Conservation (phyloP, 2,888 invertebrate genomes). For the Onchidella celtica region DNA sequence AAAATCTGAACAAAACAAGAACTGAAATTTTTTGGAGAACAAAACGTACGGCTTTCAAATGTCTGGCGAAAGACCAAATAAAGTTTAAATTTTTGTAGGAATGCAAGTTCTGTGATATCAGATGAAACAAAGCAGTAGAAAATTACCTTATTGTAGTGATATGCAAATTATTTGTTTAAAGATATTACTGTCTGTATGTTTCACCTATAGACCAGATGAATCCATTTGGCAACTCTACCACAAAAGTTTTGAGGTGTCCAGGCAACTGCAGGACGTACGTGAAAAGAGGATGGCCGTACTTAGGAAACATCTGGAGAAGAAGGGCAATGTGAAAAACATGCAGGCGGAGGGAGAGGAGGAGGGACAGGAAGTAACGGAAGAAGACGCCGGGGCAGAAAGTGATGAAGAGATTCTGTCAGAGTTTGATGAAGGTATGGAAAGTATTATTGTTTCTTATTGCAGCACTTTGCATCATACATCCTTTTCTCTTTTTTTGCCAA, state of each 20-base stretch:
- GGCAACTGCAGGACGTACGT: background rate
- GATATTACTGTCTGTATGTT: too few relatives aligned
- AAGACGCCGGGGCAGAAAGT: background rate
- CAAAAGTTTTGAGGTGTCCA: background rate
- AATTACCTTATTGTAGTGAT: too few relatives aligned
- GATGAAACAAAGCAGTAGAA: too few relatives aligned
- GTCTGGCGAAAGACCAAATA: too few relatives aligned
- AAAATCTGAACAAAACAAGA: too few relatives aligned
- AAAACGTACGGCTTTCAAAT: too few relatives aligned
- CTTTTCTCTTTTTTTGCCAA: too few relatives aligned
- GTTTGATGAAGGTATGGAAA: conserved; percentile 35
- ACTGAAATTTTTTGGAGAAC: too few relatives aligned
- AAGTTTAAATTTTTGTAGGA: too few relatives aligned
- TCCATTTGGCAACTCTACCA: conserved; percentile 8
- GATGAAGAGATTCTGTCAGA: conserved; percentile 46
- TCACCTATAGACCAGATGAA: conserved; percentile 14
- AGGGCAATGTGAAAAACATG: background rate
- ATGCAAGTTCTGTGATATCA: too few relatives aligned
- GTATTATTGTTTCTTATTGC: background rate
- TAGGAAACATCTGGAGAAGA: background rate
- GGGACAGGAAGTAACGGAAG: conserved; percentile 1
- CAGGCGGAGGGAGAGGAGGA: conserved; percentile 1
- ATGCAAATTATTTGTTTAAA: too few relatives aligned
- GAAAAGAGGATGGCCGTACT: background rate
- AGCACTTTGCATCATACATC: too few relatives aligned